These are phyloP conservation scores for Bubo bubo DNA, from an alignment of 2,113 vertebrate genomes.

Conservation along the genomic window DNA sequence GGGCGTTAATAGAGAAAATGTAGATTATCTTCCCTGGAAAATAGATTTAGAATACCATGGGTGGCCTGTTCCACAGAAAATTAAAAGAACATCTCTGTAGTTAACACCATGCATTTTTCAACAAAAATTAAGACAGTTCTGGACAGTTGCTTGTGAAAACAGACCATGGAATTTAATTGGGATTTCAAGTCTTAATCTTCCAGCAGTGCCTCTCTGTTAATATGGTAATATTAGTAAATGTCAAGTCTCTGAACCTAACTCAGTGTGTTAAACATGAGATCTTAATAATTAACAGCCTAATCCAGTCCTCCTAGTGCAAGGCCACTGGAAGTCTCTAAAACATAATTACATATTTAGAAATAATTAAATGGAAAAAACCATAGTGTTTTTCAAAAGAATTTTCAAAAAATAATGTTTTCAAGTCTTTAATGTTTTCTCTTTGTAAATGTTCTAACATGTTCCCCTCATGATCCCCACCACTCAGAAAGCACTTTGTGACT, in stretches of 20 bases:
- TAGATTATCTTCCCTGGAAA: neutral
- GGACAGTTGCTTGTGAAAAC: neutral
- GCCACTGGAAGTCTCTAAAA: neutral
- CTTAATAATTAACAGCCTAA: neutral
- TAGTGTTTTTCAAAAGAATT: neutral
- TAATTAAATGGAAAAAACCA: neutral
- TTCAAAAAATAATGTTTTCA: neutral
- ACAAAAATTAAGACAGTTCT: neutral
- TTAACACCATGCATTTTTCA: neutral
- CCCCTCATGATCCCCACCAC: neutral
- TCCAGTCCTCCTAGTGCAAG: neutral
- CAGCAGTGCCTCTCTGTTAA: neutral
- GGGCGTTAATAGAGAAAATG: neutral
- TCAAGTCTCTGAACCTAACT: neutral
- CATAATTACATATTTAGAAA: neutral
- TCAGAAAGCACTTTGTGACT: neutral
- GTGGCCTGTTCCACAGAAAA: neutral
- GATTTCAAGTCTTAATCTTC: conserved; percentile 3
- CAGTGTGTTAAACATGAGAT: neutral
- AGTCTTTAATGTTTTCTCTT: neutral
- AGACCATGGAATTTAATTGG: neutral
- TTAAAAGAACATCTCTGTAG: neutral
- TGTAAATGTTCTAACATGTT: neutral
- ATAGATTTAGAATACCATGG: neutral
- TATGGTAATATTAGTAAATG: neutral